phyloP scores from a whole-genome alignment of 92 coral and sea anemone genomes.

The Zoanthus gigantus region DNA sequence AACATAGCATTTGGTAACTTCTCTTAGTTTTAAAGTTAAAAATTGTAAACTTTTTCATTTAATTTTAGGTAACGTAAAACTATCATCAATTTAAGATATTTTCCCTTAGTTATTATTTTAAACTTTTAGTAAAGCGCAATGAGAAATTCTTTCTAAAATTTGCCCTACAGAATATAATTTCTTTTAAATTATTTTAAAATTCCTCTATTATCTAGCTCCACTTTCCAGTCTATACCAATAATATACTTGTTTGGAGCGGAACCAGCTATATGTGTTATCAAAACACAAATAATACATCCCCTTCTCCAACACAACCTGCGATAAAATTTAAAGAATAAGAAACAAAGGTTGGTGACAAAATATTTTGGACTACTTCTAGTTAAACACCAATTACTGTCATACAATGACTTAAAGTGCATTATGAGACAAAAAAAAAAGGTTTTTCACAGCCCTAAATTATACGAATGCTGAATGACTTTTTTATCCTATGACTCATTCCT shows the following conservation, averaged over 20 bases:
- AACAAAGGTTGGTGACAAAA: neutral
- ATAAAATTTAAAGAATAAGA: conserved; percentile 14
- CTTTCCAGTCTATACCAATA: conserved; percentile 78
- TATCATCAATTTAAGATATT: too few species aligned
- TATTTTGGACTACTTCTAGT: neutral
- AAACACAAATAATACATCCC: conserved; percentile 73
- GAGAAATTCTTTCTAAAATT: neutral
- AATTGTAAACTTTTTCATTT: too few species aligned
- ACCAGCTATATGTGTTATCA: conserved; percentile 96
- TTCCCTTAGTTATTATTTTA: too few species aligned
- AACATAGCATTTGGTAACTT: too few species aligned
- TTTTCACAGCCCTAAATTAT: too few species aligned
- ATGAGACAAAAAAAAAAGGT: too few species aligned
- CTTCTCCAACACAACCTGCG: conserved; percentile 68
- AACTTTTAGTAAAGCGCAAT: too few species aligned
- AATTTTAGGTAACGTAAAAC: too few species aligned
- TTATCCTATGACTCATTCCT: too few species aligned
- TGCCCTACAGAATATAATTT: neutral
- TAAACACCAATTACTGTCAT: neutral
- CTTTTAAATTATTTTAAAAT: neutral
- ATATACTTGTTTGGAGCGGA: conserved; percentile 88
- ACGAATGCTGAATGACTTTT: too few species aligned
- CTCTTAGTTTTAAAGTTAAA: too few species aligned
- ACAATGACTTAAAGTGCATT: neutral
- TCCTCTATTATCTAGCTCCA: neutral